These are phyloP conservation scores for Cheilosia vernalis DNA, from an alignment of 2,888 invertebrate genomes.

Conservation along the genomic window DNA sequence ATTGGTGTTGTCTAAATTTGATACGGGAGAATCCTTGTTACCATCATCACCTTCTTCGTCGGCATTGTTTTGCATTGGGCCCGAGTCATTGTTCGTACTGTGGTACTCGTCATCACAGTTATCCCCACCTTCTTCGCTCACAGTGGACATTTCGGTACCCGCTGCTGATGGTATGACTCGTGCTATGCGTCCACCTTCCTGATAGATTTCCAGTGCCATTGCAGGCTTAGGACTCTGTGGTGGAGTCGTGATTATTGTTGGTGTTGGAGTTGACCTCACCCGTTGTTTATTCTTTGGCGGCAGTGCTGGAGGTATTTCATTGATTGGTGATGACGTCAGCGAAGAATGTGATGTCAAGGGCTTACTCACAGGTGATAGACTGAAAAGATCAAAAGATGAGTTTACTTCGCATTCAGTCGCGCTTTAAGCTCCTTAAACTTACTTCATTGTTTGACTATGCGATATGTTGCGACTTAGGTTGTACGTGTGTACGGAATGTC, in stretches of 20 bases:
- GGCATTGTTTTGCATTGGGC: slow-evolving; percentile 30
- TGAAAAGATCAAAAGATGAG: slow-evolving; percentile 16
- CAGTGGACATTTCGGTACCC: slow-evolving; percentile 83
- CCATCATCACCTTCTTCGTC: slow-evolving; percentile 46
- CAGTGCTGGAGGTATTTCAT: slow-evolving; percentile 85
- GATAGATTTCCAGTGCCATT: slow-evolving; percentile 68
- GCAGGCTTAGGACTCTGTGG: slow-evolving; percentile 83
- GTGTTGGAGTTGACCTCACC: slow-evolving; percentile 78
- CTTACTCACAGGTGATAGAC: slow-evolving; percentile 63
- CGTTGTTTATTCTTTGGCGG: slow-evolving; percentile 85
- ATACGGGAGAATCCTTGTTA: slow-evolving; percentile 62
- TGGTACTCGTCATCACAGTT: slow-evolving; percentile 78
- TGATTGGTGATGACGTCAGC: slow-evolving; percentile 72
- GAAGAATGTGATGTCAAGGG: slow-evolving; percentile 67
- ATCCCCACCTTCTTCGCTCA: slow-evolving; percentile 80
- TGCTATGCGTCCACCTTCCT: slow-evolving; percentile 77
- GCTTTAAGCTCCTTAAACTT: slow-evolving; percentile 69
- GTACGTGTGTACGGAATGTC: slow-evolving; percentile 94
- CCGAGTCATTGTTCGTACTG: slow-evolving; percentile 36
- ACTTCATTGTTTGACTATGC: slow-evolving; percentile 84
- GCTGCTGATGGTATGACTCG: slow-evolving; percentile 78
- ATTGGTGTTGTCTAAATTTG: slow-evolving; percentile 66
- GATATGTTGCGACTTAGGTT: slow-evolving; percentile 84
- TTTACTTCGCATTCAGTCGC: background rate
- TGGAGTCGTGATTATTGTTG: slow-evolving; percentile 84